Conservation (phyloP, 2,113 vertebrate species). For the Platichthys stellatus region DNA sequence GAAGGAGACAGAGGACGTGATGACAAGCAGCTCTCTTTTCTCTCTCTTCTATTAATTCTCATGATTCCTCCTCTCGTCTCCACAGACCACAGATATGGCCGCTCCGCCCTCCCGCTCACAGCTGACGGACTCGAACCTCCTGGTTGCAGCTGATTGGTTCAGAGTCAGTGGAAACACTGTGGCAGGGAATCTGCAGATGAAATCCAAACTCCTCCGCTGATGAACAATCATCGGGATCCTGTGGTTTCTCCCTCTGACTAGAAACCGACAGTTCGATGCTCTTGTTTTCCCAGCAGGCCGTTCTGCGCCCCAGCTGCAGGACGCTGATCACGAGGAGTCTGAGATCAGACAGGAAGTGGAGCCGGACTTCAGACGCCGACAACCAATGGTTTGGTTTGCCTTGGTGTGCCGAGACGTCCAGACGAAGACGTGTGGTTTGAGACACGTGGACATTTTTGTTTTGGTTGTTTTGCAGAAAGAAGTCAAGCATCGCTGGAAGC, state of each 20-base stretch:
- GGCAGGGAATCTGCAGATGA: not conserved
- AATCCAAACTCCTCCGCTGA: constrained; percentile 28
- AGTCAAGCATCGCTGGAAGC: too few relatives aligned
- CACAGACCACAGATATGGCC: constrained; percentile 59
- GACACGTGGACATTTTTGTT: too few relatives aligned
- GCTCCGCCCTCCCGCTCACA: not conserved
- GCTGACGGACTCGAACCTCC: not conserved
- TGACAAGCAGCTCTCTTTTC: not conserved
- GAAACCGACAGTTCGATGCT: not conserved
- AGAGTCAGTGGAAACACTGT: not conserved
- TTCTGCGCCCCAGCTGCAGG: not conserved
- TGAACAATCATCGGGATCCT: constrained; percentile 1
- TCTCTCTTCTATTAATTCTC: not conserved
- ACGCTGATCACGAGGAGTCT: not conserved
- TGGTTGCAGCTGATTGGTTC: constrained; percentile 1
- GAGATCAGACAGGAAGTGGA: too few relatives aligned
- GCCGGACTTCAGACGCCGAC: too few relatives aligned
- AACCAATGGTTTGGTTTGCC: too few relatives aligned
- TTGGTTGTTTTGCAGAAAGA: too few relatives aligned
- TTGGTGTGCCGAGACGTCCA: too few relatives aligned
- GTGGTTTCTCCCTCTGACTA: not conserved
- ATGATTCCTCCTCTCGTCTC: constrained; percentile 18
- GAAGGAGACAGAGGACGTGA: not conserved
- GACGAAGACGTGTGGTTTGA: too few relatives aligned
- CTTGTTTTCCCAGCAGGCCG: constrained; percentile 18